These are phyloP conservation scores for Pseudomugil tenellus DNA, from an alignment of 2,797 vertebrate genomes.

Conservation along the genomic window DNA sequence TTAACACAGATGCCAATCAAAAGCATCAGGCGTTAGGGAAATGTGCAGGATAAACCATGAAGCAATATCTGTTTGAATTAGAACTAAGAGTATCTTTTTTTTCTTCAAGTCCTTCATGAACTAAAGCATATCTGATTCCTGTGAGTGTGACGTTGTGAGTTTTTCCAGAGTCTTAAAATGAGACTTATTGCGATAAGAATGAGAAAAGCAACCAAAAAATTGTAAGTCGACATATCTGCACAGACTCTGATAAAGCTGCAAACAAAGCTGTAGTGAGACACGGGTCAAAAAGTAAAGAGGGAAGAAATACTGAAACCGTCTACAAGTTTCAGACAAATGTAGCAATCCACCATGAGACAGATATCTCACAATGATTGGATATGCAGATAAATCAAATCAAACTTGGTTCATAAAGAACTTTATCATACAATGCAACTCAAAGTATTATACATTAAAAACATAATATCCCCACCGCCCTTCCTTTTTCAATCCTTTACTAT, in stretches of 20 bases:
- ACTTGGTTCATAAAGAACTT: neutral
- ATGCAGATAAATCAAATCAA: slow-evolving; percentile 20
- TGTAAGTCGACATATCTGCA: slow-evolving; percentile 45
- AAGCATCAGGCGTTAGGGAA: neutral
- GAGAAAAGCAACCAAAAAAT: slow-evolving; percentile 42
- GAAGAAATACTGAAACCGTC: slow-evolving; percentile 29
- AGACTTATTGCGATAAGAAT: slow-evolving; percentile 45
- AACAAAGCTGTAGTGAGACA: slow-evolving; percentile 53
- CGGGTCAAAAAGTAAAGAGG: slow-evolving; percentile 30
- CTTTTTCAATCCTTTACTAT: no score
- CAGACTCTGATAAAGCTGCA: slow-evolving; percentile 47
- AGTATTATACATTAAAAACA: no score
- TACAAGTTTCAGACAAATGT: slow-evolving; percentile 11
- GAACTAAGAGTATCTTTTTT: slow-evolving; percentile 2
- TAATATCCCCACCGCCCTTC: no score
- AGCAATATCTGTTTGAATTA: slow-evolving; percentile 14
- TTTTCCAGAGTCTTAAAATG: slow-evolving; percentile 45
- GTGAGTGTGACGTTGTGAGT: slow-evolving; percentile 8
- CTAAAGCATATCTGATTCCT: slow-evolving; percentile 33
- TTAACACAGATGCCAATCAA: neutral
- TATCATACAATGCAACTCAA: no score
- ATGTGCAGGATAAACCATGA: slow-evolving; percentile 8
- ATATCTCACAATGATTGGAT: slow-evolving; percentile 16
- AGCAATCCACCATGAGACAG: slow-evolving; percentile 6
- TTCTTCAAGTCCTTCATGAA: slow-evolving; percentile 13